Base-by-base conservation (phyloP, 2,888 invertebrate genomes). In the Rhimphoctona megacephalus region DNA sequence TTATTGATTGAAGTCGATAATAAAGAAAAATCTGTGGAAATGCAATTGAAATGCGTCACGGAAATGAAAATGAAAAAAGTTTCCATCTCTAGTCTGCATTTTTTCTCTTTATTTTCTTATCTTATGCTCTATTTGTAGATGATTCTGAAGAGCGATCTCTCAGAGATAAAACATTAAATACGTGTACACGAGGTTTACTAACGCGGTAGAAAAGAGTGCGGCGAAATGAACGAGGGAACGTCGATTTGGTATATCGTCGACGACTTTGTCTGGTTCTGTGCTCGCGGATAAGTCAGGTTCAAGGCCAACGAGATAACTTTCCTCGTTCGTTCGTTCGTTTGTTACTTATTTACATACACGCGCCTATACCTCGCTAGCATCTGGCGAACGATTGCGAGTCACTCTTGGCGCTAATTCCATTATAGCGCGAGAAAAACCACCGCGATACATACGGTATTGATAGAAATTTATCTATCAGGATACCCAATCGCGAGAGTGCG, bases 261-360 rank as follows among this genome's bases (percentile, higher is more conserved):
- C 76, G 77, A 81, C 33, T 81, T 67, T 64, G 76, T 76, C 74
- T 76, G 67, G 46, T 69, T 76, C 84, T 66, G 22, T 39, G 74
- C 81, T 25, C 81, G 73, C 83, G 82, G 83, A 89, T 87, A 87
- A 83, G 84, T 83, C 82, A 88, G 86, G 90, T 88, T 89, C 89
- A 89, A 89, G 90, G 90, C 74, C 86, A 85, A 85, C 87, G 83
- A 85, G 88, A 88, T 88, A 85, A 81, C 46, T 83, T 76, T 70
- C 57, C 81, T 81, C 64, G 78, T 84, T 83, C 64, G 69, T 82
- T 88, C 70, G 22, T 77, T 78, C 61, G 43, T 43, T n/a, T n/a
- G n/a, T n/a, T n/a, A n/a, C n/a, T n/a, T 57, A 74, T 57, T 82
- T 77, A 39, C 81, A 73, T 54, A 73, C 46, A n/a, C 72, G 70